phyloP scores from a whole-genome alignment of 2,797 vertebrate species.

The Poeciliopsis turneri region DNA sequence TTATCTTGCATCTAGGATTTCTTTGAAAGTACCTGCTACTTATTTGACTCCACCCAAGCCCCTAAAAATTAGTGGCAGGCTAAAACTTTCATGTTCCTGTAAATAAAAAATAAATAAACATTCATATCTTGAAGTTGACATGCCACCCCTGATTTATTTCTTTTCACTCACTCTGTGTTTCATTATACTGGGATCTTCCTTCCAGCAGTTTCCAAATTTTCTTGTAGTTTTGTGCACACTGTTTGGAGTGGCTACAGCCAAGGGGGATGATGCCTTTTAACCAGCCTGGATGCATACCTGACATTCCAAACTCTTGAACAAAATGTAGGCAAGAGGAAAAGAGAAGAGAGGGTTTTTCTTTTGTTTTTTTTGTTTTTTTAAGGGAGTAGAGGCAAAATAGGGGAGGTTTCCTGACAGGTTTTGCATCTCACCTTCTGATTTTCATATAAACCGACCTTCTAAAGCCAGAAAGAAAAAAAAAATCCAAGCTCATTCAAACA shows the following conservation, averaged over 20 bases:
- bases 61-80: not conserved
- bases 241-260: slow-evolving; percentile 59
- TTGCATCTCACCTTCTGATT: slow-evolving; percentile 38
- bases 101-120: slow-evolving; percentile 29
- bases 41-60: slow-evolving; percentile 14
- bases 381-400: slow-evolving; percentile 14
- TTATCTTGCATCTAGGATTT: slow-evolving; percentile 50
- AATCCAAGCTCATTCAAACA: not conserved
- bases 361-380: not conserved
- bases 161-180: slow-evolving; percentile 51
- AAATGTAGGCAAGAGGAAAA: slow-evolving; percentile 40
- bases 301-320: slow-evolving; percentile 71
- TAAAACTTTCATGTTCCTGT: slow-evolving; percentile 32
- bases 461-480: not conserved
- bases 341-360: slow-evolving; percentile 8
- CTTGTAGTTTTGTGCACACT: slow-evolving; percentile 28
- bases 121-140: slow-evolving; percentile 14
- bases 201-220: slow-evolving; percentile 26
- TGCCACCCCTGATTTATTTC: slow-evolving; percentile 23
- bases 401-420: not conserved
- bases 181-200: slow-evolving; percentile 51
- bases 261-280: slow-evolving; percentile 73
- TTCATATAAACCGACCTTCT: slow-evolving; percentile 1
- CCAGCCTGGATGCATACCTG: slow-evolving; percentile 72
- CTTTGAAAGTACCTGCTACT: slow-evolving; percentile 27